Evolutionary conservation across 1,140 invertebrate genomes (phyloP).

Genomic region (Penaeus indicus): DNA sequence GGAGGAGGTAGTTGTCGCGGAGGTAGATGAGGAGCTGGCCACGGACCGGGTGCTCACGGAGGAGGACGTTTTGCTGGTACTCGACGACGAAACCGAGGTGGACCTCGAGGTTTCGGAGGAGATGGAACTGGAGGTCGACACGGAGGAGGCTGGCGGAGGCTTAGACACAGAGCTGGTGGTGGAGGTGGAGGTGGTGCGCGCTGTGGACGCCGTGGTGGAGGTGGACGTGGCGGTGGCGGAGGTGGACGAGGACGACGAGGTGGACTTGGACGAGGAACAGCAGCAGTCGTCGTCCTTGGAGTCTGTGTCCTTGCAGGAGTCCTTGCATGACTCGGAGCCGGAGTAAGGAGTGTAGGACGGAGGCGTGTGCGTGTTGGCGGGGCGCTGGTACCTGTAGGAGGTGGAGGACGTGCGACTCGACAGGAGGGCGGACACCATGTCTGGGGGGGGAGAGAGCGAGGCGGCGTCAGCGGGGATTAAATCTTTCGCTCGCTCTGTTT

Average conservation of each 20-base stretch:
- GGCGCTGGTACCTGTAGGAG: conserved; percentile 61
- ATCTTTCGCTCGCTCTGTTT: no score
- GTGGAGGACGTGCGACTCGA: conserved; percentile 58
- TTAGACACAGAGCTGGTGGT: conserved; percentile 27
- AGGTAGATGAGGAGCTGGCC: background rate
- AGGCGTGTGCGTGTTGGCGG: conserved; percentile 65
- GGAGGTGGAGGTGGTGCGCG: conserved; percentile 28
- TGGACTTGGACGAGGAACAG: conserved; percentile 50
- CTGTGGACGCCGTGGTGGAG: conserved; percentile 25
- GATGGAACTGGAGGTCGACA: background rate
- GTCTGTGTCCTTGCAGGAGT: conserved; percentile 44
- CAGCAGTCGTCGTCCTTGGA: conserved; percentile 43
- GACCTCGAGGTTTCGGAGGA: conserved; percentile 3
- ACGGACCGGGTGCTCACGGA: background rate
- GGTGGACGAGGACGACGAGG: conserved; percentile 32
- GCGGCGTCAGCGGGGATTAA: background rate
- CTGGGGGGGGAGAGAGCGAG: conserved; percentile 22
- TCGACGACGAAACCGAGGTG: conserved; percentile 5
- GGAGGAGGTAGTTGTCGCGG: background rate
- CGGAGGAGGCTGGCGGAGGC: background rate
- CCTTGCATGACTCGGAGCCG: conserved; percentile 44
- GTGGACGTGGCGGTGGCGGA: conserved; percentile 9
- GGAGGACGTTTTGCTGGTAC: conserved; percentile 16
- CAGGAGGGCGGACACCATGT: conserved; percentile 64
- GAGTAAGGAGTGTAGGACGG: conserved; percentile 66